Evolutionary conservation across 2,888 invertebrate genomes (phyloP).

Genomic region (Synanthedon vespiformis): DNA sequence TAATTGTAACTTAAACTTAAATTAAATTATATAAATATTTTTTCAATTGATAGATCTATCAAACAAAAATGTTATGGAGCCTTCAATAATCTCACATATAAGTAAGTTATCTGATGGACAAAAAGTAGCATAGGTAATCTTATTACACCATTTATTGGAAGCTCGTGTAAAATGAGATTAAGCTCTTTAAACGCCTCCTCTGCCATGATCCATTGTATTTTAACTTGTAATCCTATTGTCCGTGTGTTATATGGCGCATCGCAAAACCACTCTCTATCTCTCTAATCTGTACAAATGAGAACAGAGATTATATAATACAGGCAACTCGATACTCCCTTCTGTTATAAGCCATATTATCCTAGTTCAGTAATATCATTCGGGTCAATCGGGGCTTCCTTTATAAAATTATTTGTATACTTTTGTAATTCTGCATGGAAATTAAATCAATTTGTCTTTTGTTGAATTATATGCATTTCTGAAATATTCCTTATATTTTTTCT

Average conservation of each 20-base stretch:
- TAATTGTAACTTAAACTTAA: too few relatives aligned
- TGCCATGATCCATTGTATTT: constrained; percentile 40
- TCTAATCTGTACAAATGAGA: constrained; percentile 8
- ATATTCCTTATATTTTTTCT: too few relatives aligned
- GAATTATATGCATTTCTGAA: too few relatives aligned
- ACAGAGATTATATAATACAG: constrained; percentile 21
- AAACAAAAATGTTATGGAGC: too few relatives aligned
- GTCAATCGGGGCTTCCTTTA: too few relatives aligned
- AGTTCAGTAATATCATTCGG: neutral
- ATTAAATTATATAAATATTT: too few relatives aligned
- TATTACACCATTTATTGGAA: constrained; percentile 38
- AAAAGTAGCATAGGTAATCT: constrained; percentile 38
- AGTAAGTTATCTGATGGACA: constrained; percentile 14
- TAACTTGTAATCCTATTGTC: constrained; percentile 49
- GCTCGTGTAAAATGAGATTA: constrained; percentile 49
- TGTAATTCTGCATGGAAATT: too few relatives aligned
- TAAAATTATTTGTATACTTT: too few relatives aligned
- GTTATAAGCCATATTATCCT: neutral
- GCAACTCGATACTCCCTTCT: neutral
- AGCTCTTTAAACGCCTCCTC: constrained; percentile 25
- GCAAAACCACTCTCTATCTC: constrained; percentile 23
- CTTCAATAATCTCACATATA: constrained; percentile 4
- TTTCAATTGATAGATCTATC: too few relatives aligned
- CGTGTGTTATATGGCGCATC: constrained; percentile 25
- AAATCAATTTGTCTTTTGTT: too few relatives aligned